Evolutionary conservation across 2,888 invertebrate genomes (phyloP).

Genomic region (Pemphredon lugubris): DNA sequence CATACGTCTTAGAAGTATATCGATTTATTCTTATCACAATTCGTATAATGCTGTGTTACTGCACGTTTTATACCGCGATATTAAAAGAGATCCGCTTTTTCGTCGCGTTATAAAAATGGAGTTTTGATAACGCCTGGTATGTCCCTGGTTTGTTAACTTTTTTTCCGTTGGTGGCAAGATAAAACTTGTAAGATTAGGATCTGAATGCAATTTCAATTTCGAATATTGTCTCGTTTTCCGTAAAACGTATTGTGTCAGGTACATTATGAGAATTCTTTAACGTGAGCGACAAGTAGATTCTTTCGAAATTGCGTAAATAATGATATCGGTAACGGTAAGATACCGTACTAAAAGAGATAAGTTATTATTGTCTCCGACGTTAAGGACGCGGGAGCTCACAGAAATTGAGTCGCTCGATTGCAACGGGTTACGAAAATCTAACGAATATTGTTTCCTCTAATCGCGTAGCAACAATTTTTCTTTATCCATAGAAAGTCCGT

Average conservation of each 20-base stretch:
- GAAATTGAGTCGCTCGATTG: background rate
- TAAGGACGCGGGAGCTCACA: background rate
- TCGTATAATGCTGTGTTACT: background rate
- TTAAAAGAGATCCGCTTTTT: background rate
- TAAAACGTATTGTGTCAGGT: background rate
- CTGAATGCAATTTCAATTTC: too few species aligned
- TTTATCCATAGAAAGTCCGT: too few species aligned
- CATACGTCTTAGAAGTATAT: constrained; percentile 21
- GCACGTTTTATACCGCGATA: background rate
- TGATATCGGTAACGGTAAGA: constrained; percentile 1
- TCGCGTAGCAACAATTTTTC: too few species aligned
- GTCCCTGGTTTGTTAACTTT: too few species aligned
- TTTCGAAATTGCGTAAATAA: constrained; percentile 3
- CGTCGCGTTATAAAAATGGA: too few species aligned
- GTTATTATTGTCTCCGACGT: background rate
- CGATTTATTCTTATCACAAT: background rate
- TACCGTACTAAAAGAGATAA: background rate
- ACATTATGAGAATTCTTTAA: background rate
- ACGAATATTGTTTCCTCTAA: background rate
- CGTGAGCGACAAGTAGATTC: background rate
- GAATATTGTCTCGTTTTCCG: too few species aligned
- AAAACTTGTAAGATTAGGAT: background rate
- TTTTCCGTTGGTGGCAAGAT: too few species aligned
- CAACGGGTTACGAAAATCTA: background rate
- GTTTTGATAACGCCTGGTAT: too few species aligned